Evolutionary conservation across 2,797 vertebrate genomes (phyloP), one percentile per base, ranked within the genome.

Genomic region (Morus bassanus): DNA sequence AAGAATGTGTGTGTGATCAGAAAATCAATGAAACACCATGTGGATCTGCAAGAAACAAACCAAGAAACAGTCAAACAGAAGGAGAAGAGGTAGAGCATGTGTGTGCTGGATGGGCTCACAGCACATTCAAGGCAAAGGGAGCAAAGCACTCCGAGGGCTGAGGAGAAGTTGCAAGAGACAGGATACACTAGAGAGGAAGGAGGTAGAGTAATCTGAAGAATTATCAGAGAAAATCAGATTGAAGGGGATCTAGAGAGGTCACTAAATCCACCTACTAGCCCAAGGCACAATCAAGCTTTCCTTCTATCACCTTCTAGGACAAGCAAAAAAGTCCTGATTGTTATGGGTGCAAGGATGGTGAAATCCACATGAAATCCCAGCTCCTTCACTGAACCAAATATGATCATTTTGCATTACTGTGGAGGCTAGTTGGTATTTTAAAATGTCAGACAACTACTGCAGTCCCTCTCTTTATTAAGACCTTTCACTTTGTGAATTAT

Each of bases 21-120:
- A 97, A 98, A 98, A 86, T 88, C 87, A 96, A 95, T 96, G 93
- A 94, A 96, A 83, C 31, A 50, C 43, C 18, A 13, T 68, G 63
- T 5, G 2, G 18, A 39, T 86, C 85, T 85, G 80, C 64, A 68
- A 67, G 57, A 72, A 75, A 45, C 33, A 92, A 85, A 79, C 30
- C 0, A 1, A 81, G 59, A 64, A 75, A 7, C n/a, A 35, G 25
- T 31, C 59, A 76, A 6, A 17, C 41, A 65, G 84, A 45, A 65
- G 80, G 17, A 74, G 82, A 91, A 9, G 50, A 39, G 8, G 24
- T 31, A 68, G 13, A 68, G 7, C 13, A 7, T 4, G 11, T 82
- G 39, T 31, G 35, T 3, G 1, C 64, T 70, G 45, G 14, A 10
- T 63, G 46, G 56, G 28, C 22, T 86, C 50, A n/a, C 50, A 81